Conservation (phyloP, 53 echinoderm and acorn worm genomes). For the Holothuria scabra region DNA sequence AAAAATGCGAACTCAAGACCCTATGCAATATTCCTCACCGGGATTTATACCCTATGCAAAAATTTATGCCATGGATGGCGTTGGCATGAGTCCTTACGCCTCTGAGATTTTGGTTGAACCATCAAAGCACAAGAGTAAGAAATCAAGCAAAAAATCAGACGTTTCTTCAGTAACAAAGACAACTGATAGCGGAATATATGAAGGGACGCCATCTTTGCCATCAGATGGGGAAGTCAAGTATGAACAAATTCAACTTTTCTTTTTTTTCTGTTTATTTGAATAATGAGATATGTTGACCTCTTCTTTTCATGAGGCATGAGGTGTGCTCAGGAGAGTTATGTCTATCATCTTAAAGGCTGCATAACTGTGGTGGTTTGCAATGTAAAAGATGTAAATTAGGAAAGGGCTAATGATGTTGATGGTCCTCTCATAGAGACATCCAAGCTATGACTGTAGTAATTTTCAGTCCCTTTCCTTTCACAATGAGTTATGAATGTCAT, state of each 20-base stretch:
- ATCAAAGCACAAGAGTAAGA: slow-evolving; percentile 32
- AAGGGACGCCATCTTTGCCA: slow-evolving; percentile 92
- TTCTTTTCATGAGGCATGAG: not conserved
- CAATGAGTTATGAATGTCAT: too few relatives aligned
- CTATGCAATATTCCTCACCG: not conserved
- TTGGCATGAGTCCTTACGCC: slow-evolving; percentile 17
- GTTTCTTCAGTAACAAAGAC: slow-evolving; percentile 94
- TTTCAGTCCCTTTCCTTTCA: too few relatives aligned
- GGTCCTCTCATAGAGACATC: too few relatives aligned
- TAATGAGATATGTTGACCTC: not conserved
- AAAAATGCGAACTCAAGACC: not conserved
- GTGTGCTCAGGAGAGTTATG: not conserved
- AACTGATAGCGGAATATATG: slow-evolving; percentile 97
- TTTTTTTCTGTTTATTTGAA: not conserved
- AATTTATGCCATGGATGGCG: slow-evolving; percentile 20
- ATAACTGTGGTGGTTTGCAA: too few relatives aligned
- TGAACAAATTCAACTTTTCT: not conserved
- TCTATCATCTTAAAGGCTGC: too few relatives aligned
- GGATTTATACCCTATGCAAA: slow-evolving; percentile 37
- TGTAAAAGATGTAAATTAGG: too few relatives aligned
- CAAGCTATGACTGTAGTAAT: too few relatives aligned
- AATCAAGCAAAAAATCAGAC: slow-evolving; percentile 69
- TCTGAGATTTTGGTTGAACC: slow-evolving; percentile 2
- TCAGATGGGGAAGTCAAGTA: slow-evolving; percentile 68
- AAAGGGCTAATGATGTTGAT: too few relatives aligned